Conservation (phyloP, 2,888 invertebrate species). For the Peribatodes rhomboidaria region DNA sequence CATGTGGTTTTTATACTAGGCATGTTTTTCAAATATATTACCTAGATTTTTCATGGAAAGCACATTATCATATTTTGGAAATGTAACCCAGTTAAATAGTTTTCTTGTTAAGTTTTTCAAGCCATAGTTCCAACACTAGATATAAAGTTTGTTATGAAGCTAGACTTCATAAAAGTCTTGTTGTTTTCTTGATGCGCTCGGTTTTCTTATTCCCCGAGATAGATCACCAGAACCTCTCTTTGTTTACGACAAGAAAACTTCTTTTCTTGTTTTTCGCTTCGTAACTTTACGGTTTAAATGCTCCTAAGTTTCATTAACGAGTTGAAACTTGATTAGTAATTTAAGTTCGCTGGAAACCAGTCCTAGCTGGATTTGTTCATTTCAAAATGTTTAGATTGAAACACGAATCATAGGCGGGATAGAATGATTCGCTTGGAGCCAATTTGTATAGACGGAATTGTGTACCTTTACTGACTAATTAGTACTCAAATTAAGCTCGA, state of each 20-base stretch:
- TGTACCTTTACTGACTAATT: not conserved
- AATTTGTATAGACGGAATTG: conserved; percentile 8
- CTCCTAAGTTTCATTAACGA: conserved; percentile 44
- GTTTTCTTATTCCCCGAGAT: conserved; percentile 20
- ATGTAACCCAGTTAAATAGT: not conserved
- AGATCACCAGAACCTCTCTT: conserved; percentile 37
- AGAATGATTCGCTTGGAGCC: not conserved
- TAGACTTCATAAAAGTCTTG: conserved; percentile 25
- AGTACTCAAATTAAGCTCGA: conserved; percentile 7
- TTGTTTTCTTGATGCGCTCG: not conserved
- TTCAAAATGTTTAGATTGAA: not conserved
- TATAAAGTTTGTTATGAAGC: not conserved
- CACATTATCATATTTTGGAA: not conserved
- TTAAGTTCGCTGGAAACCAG: conserved; percentile 27
- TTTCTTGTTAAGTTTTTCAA: not conserved
- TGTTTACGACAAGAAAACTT: conserved; percentile 45
- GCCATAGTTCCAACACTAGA: not conserved
- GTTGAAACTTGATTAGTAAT: conserved; percentile 44
- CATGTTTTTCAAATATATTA: too few relatives aligned
- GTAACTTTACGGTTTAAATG: conserved; percentile 42
- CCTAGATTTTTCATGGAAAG: too few relatives aligned
- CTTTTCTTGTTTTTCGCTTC: conserved; percentile 45
- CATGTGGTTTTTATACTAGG: too few relatives aligned
- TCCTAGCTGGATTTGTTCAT: conserved; percentile 19
- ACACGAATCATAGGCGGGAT: not conserved